Conservation (phyloP, 1,140 invertebrate genomes). For the Pseudomyrmex cubaensis region DNA sequence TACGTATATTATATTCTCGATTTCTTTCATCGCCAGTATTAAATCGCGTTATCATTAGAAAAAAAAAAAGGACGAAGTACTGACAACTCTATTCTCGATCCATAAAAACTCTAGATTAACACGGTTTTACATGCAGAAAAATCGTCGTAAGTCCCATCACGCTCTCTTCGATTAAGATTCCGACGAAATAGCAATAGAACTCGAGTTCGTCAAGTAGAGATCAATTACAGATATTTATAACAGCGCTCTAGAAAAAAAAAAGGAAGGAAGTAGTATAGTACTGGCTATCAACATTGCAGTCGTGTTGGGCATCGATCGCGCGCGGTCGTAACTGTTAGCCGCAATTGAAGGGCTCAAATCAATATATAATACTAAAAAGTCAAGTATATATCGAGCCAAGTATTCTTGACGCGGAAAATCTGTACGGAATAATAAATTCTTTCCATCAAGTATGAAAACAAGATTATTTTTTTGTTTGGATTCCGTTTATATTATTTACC, state of each 20-base stretch:
- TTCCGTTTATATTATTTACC: neutral
- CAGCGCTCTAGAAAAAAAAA: neutral
- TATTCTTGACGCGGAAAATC: neutral
- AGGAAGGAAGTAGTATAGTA: slow-evolving; percentile 1
- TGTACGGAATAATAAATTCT: neutral
- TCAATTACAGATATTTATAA: slow-evolving; percentile 38
- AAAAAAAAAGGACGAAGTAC: neutral
- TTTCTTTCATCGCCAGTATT: neutral
- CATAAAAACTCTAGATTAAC: slow-evolving; percentile 28
- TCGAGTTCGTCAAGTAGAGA: slow-evolving; percentile 10
- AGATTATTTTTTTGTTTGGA: slow-evolving; percentile 1
- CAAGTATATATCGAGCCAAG: neutral
- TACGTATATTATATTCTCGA: neutral
- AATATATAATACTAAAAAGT: slow-evolving; percentile 1
- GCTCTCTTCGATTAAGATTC: slow-evolving; percentile 36
- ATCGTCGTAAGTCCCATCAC: slow-evolving; percentile 21
- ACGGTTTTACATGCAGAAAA: slow-evolving; percentile 46
- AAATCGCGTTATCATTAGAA: slow-evolving; percentile 3
- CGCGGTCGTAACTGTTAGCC: neutral
- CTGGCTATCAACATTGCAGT: neutral
- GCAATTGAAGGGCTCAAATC: slow-evolving; percentile 1
- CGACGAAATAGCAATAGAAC: slow-evolving; percentile 8
- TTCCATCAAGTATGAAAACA: neutral
- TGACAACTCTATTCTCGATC: slow-evolving; percentile 31
- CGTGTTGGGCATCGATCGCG: slow-evolving; percentile 5